Evolutionary conservation across 2,797 vertebrate genomes (phyloP), one percentile per base, ranked within the genome.

Genomic region (Rhabdomys pumilio): DNA sequence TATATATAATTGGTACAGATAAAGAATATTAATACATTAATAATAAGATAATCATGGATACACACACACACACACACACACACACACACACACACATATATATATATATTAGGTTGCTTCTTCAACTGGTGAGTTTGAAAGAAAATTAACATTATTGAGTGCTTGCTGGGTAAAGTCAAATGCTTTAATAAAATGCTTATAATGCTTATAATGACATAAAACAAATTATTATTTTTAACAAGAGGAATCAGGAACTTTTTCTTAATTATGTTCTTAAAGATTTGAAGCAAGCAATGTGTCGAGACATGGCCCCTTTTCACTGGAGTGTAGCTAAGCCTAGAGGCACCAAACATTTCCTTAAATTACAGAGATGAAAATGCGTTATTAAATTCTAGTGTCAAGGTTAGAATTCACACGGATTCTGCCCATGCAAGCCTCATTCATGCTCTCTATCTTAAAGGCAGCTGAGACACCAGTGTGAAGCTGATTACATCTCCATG

Each of bases 101-200:
- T n/a, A n/a, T n/a, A 11, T 41, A 4, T 77, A n/a, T 82, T 87
- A 91, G 89, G 57, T 63, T 86, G 3, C 72, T 3, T 81, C 17
- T 89, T 38, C 69, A 85, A 72, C 22, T 77, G 6, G 1, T 82
- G 7, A 83, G 10, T 94, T 86, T 72, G 63, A 41, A 14, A n/a
- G 94, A n/a, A 92, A 95, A 44, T 31, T 84, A 87, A 88, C n/a
- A 80, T 82, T 82, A 61, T 41, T 80, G 80, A 89, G 53, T 44
- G 31, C 17, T 34, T 57, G 19, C 11, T 38, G 69, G 20, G 26
- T 86, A 63, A 91, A 81, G 13, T 59, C 47, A 9, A 9, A 38
- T 90, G 55, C 84, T 89, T 93, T 93, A 69, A 75, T 59, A 38
- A 86, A 96, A 93, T 76, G n/a, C 53, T 72, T 72, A 29, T 90